Evolutionary conservation across 2,797 vertebrate species (phyloP).

Genomic region (Mionectes olivaceus): DNA sequence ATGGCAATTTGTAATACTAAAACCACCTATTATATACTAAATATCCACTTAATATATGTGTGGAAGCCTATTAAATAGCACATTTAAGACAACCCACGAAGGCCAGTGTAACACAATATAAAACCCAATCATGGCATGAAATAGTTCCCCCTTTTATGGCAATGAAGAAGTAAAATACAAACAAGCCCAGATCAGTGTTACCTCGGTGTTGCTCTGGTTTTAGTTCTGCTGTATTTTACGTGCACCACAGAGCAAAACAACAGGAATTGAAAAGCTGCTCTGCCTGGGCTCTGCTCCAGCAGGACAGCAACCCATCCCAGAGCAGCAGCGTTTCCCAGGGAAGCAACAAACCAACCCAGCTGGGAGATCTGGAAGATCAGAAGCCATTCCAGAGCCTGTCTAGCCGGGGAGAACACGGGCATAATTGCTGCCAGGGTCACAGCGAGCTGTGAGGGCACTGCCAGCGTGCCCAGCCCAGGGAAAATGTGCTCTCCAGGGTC

Average conservation of each 20-base stretch:
- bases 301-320: background rate
- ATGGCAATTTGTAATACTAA: background rate
- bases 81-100: background rate
- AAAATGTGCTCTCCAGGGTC: fast-evolving
- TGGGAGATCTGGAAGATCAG: background rate
- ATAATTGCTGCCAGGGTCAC: background rate
- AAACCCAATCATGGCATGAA: background rate
- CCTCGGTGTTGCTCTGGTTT: background rate
- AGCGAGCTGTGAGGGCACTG: background rate
- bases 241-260: fast-evolving
- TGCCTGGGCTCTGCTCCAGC: background rate
- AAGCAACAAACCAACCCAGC: background rate
- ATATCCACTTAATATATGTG: background rate
- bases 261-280: background rate
- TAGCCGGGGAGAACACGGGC: background rate
- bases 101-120: background rate
- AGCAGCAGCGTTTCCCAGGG: background rate
- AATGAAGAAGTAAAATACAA: background rate
- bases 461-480: background rate
- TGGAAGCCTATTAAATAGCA: background rate
- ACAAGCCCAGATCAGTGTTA: background rate
- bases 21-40: background rate
- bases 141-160: background rate
- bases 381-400: background rate
- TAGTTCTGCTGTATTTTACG: background rate